Base-by-base conservation (phyloP, 2,888 invertebrate genomes). In the Odontothrips loti region DNA sequence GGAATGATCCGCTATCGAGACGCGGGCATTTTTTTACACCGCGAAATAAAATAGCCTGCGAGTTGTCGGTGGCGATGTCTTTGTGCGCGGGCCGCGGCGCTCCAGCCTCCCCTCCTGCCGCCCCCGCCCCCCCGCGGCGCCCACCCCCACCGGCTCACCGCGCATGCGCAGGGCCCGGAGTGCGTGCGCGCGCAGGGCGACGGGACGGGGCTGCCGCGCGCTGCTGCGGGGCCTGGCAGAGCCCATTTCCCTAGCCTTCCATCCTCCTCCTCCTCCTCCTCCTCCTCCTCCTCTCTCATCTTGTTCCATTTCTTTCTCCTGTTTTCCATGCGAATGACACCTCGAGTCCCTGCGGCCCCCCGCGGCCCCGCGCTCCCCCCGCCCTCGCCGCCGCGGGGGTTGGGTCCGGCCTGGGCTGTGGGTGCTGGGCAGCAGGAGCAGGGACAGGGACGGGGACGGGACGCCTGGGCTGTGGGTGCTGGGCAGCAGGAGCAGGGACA, bases 261-360 rank as follows among this genome's bases (percentile, higher is more conserved):
- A 75, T 75, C 68, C 68, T 75, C 27, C 68, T 58, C 68, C 68
- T 75, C 68, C 68, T 75, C 68, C 68, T 75, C 68, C 34, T 58
- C 58, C 58, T 58, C 27, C 68, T 75, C 68, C 68, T 75, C 68
- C 68, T 75, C 68, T 75, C 68, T 75, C 27, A 75, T 75, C 68
- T 75, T 75, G 68, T 75, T 75, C 68, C 68, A 75, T 75, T 75
- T 75, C 68, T 75, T 75, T 75, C 68, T 75, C 68, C 68, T 75
- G 68, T 75, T 75, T 75, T 75, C 68, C 68, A 75, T 75, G 68
- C 68, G 68, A 75, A 75, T 75, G 68, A 75, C 68, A 75, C 68
- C 68, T 75, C 68, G 68, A 75, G 68, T 75, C 68, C 68, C 68
- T 23, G 68, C 68, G 68, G 68, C 68, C 68, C 68, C 27, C 68